Evolutionary conservation across 1,140 invertebrate species (phyloP).

Genomic region (Varroa destructor): DNA sequence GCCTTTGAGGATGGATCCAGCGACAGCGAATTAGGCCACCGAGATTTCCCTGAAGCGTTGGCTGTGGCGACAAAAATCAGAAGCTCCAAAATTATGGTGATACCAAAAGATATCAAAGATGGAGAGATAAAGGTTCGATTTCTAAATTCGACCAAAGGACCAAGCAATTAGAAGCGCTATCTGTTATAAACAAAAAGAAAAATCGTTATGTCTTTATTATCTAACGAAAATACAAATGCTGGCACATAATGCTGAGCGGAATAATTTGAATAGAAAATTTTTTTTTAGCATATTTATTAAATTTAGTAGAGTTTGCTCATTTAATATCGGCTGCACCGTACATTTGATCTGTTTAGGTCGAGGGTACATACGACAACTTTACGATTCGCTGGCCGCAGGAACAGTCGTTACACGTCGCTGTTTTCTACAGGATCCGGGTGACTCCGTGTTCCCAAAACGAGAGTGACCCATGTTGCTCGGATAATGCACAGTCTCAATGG

Average conservation of each 20-base stretch:
- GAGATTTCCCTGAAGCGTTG: constrained; percentile 11
- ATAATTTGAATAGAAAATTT: no score
- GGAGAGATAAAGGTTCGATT: constrained; percentile 2
- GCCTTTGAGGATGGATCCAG: no score
- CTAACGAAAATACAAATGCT: no score
- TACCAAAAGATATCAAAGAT: background rate
- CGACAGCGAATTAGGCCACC: background rate
- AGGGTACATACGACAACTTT: constrained; percentile 58
- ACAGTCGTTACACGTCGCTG: constrained; percentile 48
- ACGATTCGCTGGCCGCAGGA: constrained; percentile 56
- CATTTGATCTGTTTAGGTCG: constrained; percentile 45
- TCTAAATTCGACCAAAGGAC: background rate
- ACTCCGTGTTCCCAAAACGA: constrained; percentile 39
- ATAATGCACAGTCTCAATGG: background rate
- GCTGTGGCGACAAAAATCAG: background rate
- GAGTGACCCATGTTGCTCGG: constrained; percentile 35
- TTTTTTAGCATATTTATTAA: no score
- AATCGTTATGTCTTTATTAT: no score
- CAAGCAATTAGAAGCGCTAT: background rate
- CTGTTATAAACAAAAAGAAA: no score
- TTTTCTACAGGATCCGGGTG: constrained; percentile 69
- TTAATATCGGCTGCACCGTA: background rate
- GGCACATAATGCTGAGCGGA: no score
- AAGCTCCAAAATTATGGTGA: background rate
- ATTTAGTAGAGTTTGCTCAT: no score